phyloP scores from a whole-genome alignment of 2,113 vertebrate genomes.

The Oncorhynchus clarkii region DNA sequence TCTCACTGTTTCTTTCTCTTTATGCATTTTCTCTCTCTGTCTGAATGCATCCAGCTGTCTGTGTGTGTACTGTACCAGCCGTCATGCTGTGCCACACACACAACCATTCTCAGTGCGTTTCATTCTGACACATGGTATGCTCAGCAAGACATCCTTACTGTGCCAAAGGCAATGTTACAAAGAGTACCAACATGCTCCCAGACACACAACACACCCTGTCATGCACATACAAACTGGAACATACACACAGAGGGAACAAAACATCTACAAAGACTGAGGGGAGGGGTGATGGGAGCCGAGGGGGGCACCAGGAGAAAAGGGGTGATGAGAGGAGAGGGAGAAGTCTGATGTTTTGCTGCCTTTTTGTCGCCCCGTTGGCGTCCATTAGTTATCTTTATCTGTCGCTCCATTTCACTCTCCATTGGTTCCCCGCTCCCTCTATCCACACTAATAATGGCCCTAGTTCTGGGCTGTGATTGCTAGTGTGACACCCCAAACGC shows the following conservation, averaged over 20 bases:
- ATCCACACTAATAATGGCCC: constrained; percentile 59
- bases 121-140: constrained; percentile 42
- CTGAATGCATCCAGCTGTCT: constrained; percentile 66
- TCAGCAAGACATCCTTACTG: constrained; percentile 54
- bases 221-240: neutral
- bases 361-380: constrained; percentile 40
- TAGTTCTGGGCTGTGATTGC: constrained; percentile 52
- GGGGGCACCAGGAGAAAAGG: neutral
- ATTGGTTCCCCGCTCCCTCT: constrained; percentile 39
- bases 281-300: neutral
- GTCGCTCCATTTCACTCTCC: constrained; percentile 47
- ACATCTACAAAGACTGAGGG: neutral
- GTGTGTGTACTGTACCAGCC: constrained; percentile 62
- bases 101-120: constrained; percentile 15
- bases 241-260: constrained; percentile 33
- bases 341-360: constrained; percentile 46
- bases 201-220: constrained; percentile 16
- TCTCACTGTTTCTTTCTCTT: constrained; percentile 22
- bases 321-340: neutral
- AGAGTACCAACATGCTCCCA: constrained; percentile 25
- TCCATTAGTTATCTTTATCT: constrained; percentile 66
- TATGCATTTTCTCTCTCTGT: constrained; percentile 13
- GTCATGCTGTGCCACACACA: constrained; percentile 42
- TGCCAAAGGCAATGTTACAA: constrained; percentile 50
- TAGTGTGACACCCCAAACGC: constrained; percentile 50